phyloP scores from a whole-genome alignment of 1,140 invertebrate species.

The Polypedilum pembai region DNA sequence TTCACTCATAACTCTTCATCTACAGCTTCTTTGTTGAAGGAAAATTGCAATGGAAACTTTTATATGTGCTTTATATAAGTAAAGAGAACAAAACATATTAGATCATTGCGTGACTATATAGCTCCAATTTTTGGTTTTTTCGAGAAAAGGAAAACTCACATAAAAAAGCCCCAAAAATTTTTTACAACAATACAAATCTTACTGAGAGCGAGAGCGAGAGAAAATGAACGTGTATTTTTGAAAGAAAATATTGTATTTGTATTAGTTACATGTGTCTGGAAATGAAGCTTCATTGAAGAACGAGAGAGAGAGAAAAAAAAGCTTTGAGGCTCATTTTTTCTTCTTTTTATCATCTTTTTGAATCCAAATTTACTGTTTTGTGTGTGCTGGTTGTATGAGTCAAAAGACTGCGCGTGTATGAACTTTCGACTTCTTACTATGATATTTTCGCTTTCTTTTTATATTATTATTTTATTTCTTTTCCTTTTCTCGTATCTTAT shows the following conservation, averaged over 20 bases:
- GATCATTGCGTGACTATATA: background rate
- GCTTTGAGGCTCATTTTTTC: background rate
- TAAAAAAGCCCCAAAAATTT: no score
- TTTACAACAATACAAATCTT: no score
- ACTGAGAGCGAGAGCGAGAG: no score
- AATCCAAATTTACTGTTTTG: background rate
- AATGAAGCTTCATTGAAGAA: background rate
- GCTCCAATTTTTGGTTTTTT: background rate
- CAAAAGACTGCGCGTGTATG: constrained; percentile 20
- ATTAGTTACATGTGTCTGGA: constrained; percentile 5
- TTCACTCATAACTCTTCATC: no score
- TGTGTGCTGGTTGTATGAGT: background rate
- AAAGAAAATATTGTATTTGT: background rate
- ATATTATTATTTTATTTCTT: no score
- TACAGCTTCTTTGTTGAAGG: no score
- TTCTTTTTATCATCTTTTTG: background rate
- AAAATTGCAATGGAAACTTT: no score
- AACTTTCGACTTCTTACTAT: background rate
- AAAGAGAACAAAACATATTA: background rate
- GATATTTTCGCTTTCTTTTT: background rate
- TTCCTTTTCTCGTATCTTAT: no score
- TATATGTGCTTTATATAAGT: no score
- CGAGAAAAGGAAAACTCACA: no score
- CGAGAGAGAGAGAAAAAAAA: background rate
- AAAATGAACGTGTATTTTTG: background rate